phyloP scores from a whole-genome alignment of 2,888 invertebrate species.

The Tenthredo amoena region DNA sequence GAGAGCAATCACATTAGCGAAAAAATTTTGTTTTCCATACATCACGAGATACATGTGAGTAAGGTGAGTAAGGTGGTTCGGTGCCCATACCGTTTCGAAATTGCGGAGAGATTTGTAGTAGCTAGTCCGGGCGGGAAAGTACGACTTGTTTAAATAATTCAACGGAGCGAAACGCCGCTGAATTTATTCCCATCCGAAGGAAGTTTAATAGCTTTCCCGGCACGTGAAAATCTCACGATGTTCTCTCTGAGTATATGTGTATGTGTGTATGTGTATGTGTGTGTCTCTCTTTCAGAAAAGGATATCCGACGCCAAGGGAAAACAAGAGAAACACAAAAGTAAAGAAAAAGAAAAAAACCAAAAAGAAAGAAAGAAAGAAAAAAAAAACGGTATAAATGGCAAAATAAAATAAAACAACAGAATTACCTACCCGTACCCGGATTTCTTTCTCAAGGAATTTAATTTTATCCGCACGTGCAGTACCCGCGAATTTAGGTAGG shows the following conservation, averaged over 20 bases:
- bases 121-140: neutral
- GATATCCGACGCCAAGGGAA: neutral
- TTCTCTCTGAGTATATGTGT: neutral
- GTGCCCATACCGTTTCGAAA: constrained; percentile 11
- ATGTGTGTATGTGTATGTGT: neutral
- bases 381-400: neutral
- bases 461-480: constrained; percentile 32
- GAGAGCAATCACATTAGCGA: constrained; percentile 7
- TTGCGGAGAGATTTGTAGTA: constrained; percentile 33
- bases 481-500: constrained; percentile 27
- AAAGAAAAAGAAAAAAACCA: neutral
- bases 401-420: neutral
- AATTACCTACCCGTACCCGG: neutral
- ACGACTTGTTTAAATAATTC: constrained; percentile 49
- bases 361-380: constrained; percentile 48
- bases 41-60: neutral
- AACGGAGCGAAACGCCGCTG: constrained; percentile 25
- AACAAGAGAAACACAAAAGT: neutral
- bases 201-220: constrained; percentile 46
- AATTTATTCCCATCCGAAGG: constrained; percentile 44
- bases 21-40: constrained; percentile 6
- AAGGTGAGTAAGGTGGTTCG: neutral
- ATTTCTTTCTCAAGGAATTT: neutral
- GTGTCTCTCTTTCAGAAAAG: neutral
- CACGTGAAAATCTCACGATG: constrained; percentile 29